Evolutionary conservation across 2,888 invertebrate genomes (phyloP).

Genomic region (Gisinianus flammeolus): DNA sequence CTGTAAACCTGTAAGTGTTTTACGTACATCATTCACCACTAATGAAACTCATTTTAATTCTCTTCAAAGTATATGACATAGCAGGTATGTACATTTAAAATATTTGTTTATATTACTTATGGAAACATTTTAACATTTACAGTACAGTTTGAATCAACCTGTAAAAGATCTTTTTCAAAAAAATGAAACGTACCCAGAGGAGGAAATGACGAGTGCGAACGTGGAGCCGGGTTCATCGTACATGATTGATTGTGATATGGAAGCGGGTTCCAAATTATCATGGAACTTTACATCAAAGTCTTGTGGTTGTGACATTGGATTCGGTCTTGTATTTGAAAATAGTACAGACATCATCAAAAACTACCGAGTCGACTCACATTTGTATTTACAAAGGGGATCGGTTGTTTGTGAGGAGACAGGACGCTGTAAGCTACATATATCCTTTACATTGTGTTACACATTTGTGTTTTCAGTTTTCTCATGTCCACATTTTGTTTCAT

Average conservation of each 20-base stretch:
- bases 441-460: neutral
- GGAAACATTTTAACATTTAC: neutral
- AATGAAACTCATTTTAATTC: neutral
- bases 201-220: neutral
- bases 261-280: neutral
- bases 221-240: neutral
- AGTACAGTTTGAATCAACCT: neutral
- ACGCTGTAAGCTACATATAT: constrained; percentile 6
- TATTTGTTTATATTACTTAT: neutral
- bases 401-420: constrained; percentile 3
- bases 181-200: neutral
- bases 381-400: neutral
- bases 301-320: constrained; percentile 13
- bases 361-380: constrained; percentile 21
- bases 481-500: neutral
- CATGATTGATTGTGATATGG: neutral
- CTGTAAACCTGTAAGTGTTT: constrained; percentile 4
- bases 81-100: neutral
- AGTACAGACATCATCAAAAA: neutral
- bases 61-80: neutral
- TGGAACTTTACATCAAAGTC: constrained; percentile 33
- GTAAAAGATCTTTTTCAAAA: neutral
- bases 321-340: neutral
- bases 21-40: too few species aligned
- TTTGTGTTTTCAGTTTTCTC: neutral